These are phyloP conservation scores for Stercorarius parasiticus DNA, from an alignment of 2,113 vertebrate genomes.

Conservation along the genomic window DNA sequence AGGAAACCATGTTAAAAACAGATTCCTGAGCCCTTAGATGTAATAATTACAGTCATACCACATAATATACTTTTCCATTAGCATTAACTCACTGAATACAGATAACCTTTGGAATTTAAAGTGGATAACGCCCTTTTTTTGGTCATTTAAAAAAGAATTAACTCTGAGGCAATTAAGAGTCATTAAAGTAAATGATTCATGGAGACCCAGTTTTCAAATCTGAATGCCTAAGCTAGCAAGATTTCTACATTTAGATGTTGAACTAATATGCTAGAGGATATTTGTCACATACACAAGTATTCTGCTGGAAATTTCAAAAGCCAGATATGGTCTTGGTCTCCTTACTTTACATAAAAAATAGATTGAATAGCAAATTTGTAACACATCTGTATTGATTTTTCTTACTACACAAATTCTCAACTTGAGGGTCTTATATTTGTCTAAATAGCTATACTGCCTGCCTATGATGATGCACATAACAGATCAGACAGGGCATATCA, in stretches of 20 bases:
- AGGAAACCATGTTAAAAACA: neutral
- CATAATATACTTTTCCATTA: neutral
- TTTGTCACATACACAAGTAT: neutral
- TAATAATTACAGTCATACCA: conserved; percentile 9
- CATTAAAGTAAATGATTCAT: neutral
- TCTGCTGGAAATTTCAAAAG: neutral
- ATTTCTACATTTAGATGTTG: neutral
- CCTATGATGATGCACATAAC: neutral
- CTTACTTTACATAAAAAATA: neutral
- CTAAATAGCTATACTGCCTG: neutral
- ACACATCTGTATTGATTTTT: neutral
- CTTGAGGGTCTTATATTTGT: neutral
- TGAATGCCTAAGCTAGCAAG: neutral
- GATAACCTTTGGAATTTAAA: conserved; percentile 22
- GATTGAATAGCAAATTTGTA: neutral
- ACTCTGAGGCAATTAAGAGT: neutral
- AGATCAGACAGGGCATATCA: neutral
- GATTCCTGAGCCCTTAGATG: conserved; percentile 3
- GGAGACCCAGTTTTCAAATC: neutral
- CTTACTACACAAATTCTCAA: neutral
- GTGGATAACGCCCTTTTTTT: neutral
- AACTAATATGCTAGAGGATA: neutral
- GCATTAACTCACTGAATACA: conserved; percentile 8
- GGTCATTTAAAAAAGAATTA: neutral
- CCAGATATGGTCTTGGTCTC: neutral